Percentiles rank a stretch among this genome's conserved stretches.
These are phyloP conservation scores for Coenobita brevimanus DNA, from an alignment of 1,140 invertebrate genomes.

Conservation along the genomic window DNA sequence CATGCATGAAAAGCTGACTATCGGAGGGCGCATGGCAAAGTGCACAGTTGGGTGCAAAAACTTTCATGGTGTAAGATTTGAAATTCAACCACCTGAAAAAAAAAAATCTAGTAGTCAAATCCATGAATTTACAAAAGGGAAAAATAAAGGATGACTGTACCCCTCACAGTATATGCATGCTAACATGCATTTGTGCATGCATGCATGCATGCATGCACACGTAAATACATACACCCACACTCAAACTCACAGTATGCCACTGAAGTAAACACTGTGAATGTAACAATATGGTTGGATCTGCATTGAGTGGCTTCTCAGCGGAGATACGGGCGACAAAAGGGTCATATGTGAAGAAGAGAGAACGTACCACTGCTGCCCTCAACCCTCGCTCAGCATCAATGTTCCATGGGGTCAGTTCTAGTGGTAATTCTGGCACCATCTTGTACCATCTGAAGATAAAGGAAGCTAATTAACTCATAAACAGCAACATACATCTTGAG, in stretches of 20 bases:
- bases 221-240: no score
- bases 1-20: no score
- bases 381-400: constrained; percentile 10
- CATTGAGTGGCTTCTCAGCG: constrained; percentile 28
- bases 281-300: constrained; percentile 33
- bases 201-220: background rate
- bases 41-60: no score
- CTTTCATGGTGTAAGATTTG: no score
- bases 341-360: constrained; percentile 31
- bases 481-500: no score
- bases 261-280: constrained; percentile 39
- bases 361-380: constrained; percentile 24
- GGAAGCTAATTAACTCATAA: background rate
- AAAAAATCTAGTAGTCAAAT: no score
- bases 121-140: no score
- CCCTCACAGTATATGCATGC: no score
- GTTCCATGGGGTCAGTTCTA: constrained; percentile 29
- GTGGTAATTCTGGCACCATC: background rate
- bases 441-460: background rate
- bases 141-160: no score
- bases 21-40: no score
- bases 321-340: constrained; percentile 13
- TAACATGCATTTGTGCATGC: no score
- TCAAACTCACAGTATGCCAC: constrained; percentile 50
- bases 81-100: no score